phyloP scores from a whole-genome alignment of 2,113 vertebrate genomes.

The Cyprinodon brontotheroides region DNA sequence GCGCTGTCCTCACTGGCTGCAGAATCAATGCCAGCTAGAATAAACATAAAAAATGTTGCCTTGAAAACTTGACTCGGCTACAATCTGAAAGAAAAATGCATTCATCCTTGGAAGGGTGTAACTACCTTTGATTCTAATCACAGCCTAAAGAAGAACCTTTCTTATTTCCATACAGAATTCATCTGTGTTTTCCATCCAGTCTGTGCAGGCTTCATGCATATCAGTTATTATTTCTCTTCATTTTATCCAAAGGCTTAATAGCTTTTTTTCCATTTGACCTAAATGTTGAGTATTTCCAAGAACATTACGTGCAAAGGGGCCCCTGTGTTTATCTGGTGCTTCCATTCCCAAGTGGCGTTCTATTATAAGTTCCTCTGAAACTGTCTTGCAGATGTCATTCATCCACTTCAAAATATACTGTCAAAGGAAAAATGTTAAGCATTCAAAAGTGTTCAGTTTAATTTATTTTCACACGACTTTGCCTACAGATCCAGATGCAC shows the following conservation, averaged over 20 bases:
- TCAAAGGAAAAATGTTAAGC: background rate
- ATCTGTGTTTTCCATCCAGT: background rate
- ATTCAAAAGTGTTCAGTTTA: background rate
- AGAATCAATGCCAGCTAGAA: conserved; percentile 22
- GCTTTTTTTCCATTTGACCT: conserved; percentile 6
- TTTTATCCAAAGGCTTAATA: conserved; percentile 34
- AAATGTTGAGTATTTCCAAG: conserved; percentile 37
- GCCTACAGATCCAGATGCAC: background rate
- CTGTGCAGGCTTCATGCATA: background rate
- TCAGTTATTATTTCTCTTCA: conserved; percentile 14
- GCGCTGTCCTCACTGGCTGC: conserved; percentile 9
- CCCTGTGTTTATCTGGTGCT: background rate
- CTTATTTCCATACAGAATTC: background rate
- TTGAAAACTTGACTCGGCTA: conserved; percentile 17
- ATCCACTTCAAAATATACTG: background rate
- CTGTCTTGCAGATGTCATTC: background rate
- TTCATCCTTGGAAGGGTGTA: conserved; percentile 15
- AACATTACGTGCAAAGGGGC: conserved; percentile 33
- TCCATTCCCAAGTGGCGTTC: background rate
- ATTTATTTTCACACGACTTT: background rate
- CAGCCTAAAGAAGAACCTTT: conserved; percentile 4
- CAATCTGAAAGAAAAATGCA: conserved; percentile 22
- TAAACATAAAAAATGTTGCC: conserved; percentile 7
- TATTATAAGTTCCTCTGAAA: background rate
- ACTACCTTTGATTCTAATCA: conserved; percentile 18